Percentiles rank a stretch among this genome's conserved stretches.
Conservation (phyloP, 1,140 invertebrate species). For the Heterodera schachtii region DNA sequence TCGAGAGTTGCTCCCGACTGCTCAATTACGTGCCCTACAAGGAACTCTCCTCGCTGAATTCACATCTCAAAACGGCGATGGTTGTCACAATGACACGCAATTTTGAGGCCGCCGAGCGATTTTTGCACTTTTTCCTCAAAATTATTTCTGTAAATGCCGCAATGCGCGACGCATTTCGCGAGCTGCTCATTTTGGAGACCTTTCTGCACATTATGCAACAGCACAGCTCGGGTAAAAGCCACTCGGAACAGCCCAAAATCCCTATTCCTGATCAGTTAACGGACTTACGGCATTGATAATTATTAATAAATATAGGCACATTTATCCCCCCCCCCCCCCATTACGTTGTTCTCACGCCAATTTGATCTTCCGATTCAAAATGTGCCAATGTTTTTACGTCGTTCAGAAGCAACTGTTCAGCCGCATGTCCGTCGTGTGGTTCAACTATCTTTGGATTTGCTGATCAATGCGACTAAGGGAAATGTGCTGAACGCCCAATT, state of each 20-base stretch:
- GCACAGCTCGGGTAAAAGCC: constrained; percentile 42
- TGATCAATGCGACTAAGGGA: constrained; percentile 46
- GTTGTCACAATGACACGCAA: constrained; percentile 56
- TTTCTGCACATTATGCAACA: constrained; percentile 69
- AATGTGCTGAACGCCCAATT: constrained; percentile 51
- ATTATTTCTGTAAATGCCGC: constrained; percentile 78
- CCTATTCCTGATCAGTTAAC: too few relatives aligned
- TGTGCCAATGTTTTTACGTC: not conserved
- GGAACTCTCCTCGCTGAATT: constrained; percentile 91
- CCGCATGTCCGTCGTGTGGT: not conserved
- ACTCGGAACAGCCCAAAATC: constrained; percentile 11
- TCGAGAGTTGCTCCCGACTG: constrained; percentile 95
- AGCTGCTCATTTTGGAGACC: constrained; percentile 94
- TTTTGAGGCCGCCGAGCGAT: constrained; percentile 65
- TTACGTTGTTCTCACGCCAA: too few relatives aligned
- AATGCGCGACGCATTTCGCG: constrained; percentile 96
- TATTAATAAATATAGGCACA: too few relatives aligned
- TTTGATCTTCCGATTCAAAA: not conserved
- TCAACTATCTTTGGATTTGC: constrained; percentile 46
- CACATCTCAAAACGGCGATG: constrained; percentile 80
- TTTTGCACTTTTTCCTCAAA: constrained; percentile 71
- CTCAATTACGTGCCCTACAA: constrained; percentile 98
- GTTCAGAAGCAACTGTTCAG: not conserved
- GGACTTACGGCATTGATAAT: too few relatives aligned
- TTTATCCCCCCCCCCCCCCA: too few relatives aligned